phyloP scores from a whole-genome alignment of 2,113 vertebrate genomes.

The Daubentonia madagascariensis region DNA sequence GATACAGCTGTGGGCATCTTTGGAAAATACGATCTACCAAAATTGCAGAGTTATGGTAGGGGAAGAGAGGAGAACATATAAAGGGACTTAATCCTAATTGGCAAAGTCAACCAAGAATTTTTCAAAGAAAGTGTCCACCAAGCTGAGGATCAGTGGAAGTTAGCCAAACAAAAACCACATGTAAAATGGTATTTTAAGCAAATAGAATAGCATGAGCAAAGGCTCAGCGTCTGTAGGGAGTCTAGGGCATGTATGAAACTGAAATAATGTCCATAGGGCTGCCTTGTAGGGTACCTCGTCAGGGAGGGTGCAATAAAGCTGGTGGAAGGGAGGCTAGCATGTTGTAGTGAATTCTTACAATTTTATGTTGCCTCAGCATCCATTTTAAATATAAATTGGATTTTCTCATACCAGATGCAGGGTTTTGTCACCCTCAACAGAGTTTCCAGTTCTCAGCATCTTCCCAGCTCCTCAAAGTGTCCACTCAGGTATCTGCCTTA shows the following conservation, averaged over 20 bases:
- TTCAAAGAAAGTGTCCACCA: background rate
- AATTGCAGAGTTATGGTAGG: background rate
- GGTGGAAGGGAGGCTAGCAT: background rate
- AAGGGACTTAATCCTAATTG: background rate
- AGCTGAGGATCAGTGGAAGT: background rate
- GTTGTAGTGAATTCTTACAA: background rate
- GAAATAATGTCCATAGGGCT: background rate
- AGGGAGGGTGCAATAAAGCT: background rate
- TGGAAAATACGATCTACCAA: background rate
- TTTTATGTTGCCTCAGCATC: background rate
- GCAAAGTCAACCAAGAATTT: background rate
- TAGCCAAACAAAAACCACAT: background rate
- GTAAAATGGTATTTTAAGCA: conserved; percentile 9
- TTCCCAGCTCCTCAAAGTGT: background rate
- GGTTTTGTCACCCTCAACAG: background rate
- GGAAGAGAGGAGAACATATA: background rate
- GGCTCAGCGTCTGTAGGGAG: background rate
- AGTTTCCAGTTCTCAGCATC: background rate
- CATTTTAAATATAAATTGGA: background rate
- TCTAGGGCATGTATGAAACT: background rate
- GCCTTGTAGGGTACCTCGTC: background rate
- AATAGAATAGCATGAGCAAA: background rate
- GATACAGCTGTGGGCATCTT: background rate
- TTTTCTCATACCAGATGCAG: background rate
- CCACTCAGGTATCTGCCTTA: background rate